Base-by-base conservation (phyloP, 1,140 invertebrate genomes). In the Ceratina calcarata region DNA sequence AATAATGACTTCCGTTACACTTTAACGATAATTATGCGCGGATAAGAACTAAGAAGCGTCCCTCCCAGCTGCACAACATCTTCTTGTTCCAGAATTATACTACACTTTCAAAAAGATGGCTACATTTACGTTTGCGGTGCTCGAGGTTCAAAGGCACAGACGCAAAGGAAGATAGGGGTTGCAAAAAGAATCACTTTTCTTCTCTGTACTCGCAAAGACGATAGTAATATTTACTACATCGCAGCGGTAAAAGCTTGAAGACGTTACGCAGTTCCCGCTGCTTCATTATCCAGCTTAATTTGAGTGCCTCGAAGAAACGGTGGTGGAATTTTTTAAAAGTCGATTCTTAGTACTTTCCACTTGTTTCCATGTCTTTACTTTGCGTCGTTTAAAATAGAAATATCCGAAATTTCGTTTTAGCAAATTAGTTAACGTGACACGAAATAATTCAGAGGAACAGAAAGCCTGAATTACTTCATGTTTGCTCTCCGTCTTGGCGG, bases 141-240 rank as follows among this genome's bases (percentile, higher is more conserved):
- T 55, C 53, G 7, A 22, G 20, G 57, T 60, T 20, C n/a, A 60
- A n/a, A 60, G 20, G 20, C 57, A 60, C 18, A 22, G 20, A 60
- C 57, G 18, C 57, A 22, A 22, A 20, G 18, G 20, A 10, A 20
- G 4, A 60, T 10, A 20, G 57, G 8, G 18, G 20, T 10, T 10
- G n/a, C n/a, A n/a, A n/a, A 60, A 60, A 60, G 20, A 60, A 22
- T 22, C 57, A 60, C 57, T 60, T 60, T 55, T 20, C 57, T 60
- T 60, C 57, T 22, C 18, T 60, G 22, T 20, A 20, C n/a, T 1
- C 55, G 55, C 16, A 57, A 10, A 60, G 16, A 20, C n/a, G 53
- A 55, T 60, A 60, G 57, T 20, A 20, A 60, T 60, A 60, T 60
- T 60, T 60, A 60, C 57, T 60, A 22, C 57, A 60, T 60, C n/a